Conservation (phyloP, 2,797 vertebrate genomes). For the Sebastiscus albofasciatus region DNA sequence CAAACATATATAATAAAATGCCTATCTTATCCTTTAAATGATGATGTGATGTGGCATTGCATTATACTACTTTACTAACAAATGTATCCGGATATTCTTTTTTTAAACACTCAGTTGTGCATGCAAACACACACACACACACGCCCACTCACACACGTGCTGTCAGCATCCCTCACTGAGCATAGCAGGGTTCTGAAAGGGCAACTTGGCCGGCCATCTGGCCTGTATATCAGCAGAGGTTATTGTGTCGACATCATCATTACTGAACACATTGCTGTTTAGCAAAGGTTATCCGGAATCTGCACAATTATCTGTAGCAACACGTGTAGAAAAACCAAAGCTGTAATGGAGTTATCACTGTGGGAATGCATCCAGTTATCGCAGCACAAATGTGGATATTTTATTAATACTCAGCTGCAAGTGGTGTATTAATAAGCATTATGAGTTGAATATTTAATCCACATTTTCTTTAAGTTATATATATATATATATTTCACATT, state of each 20-base stretch:
- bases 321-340: conserved; percentile 37
- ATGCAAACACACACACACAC: conserved; percentile 22
- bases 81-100: too few relatives aligned
- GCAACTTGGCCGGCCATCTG: conserved; percentile 82
- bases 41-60: background rate
- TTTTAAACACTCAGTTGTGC: background rate
- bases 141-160: conserved; percentile 27
- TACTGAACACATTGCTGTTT: conserved; percentile 77
- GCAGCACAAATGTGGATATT: background rate
- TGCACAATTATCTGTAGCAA: conserved; percentile 66
- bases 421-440: background rate
- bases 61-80: background rate
- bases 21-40: background rate
- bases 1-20: background rate
- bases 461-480: background rate
- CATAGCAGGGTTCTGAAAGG: conserved; percentile 76
- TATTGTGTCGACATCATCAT: conserved; percentile 82
- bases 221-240: conserved; percentile 76
- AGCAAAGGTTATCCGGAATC: conserved; percentile 73
- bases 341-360: conserved; percentile 17
- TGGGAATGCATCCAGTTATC: conserved; percentile 3
- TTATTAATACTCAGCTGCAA: background rate
- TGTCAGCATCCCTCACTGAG: conserved; percentile 65
- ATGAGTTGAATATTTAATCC: background rate
- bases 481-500: background rate